Evolutionary conservation across 23 tunicate genomes (phyloP).

Genomic region (Styela plicata): DNA sequence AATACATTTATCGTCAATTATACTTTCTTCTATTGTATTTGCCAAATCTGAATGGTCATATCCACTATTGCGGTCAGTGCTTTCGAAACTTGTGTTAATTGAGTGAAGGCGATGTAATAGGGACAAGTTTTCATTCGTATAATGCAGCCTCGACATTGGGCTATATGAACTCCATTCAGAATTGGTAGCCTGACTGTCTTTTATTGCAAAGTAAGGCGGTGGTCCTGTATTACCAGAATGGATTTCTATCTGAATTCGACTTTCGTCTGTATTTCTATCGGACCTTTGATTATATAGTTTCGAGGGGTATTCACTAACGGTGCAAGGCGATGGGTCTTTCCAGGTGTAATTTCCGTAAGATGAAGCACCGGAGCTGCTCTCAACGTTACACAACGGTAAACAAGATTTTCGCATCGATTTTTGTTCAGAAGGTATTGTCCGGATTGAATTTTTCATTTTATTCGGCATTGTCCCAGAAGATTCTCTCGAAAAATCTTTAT

Average conservation of each 20-base stretch:
- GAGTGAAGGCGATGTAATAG: neutral
- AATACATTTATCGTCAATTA: neutral
- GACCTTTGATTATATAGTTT: neutral
- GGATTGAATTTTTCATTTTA: neutral
- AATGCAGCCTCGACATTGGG: neutral
- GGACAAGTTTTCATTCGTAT: neutral
- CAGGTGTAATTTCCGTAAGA: slow-evolving; percentile 3
- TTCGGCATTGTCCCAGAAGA: neutral
- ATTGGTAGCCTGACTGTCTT: neutral
- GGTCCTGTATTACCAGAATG: neutral
- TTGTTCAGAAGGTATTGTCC: neutral
- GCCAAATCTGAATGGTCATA: neutral
- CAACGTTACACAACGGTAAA: neutral
- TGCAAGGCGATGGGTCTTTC: slow-evolving; percentile 2
- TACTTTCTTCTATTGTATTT: neutral
- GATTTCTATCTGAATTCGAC: neutral
- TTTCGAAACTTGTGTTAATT: neutral
- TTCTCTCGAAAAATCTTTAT: neutral
- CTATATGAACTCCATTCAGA: neutral
- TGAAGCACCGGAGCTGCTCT: slow-evolving; percentile 5
- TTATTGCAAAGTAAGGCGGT: neutral
- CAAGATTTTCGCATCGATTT: slow-evolving; percentile 1
- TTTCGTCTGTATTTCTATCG: neutral
- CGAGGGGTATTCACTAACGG: neutral
- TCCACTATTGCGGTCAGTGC: neutral